Base-by-base conservation (phyloP, 2,888 invertebrate species). In the Argyra leucocephala region DNA sequence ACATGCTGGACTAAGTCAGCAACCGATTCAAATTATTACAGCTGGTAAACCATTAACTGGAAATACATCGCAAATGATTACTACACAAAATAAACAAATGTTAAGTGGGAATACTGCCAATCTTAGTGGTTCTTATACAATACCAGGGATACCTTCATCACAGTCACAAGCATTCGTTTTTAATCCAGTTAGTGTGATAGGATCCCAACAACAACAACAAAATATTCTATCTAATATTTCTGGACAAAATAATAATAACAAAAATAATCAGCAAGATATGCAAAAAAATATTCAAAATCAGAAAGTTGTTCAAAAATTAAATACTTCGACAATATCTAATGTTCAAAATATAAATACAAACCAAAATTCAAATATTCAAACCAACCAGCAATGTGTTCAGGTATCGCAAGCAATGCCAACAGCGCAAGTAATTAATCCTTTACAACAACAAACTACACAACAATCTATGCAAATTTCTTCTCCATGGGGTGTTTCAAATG, bases 11-110 rank as follows among this genome's bases (percentile, higher is more conserved):
- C 66, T 80, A 9, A 78, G 78, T 0, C 79, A 78, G 67, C 80
- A 78, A 68, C 78, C 78, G 15, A 79, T 81, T 58, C 80, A 91
- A 86, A 89, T 92, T 66, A 91, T 93, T 69, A 86, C 92, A 9
- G 86, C 90, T 22, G 87, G 89, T 26, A 93, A 93, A 75, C 89
- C 91, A 4, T 92, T 92, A 76, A 91, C 91, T 77, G 87, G 90
- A 61, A 88, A 87, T 71, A 88, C 89, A 70, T 90, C 90, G 0
- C 93, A 93, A 74, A 92, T 93, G 91, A 80, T 93, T 58, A 87
- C 91, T 0, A 74, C 78, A 0, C 88, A 88, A 75, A 87, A 87
- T 66, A 89, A 90, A 74, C 88, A 87, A 74, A 88, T 89, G 68
- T 77, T 89, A 23, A 74, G 77, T 0, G 76, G 75, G 0, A 76